These are phyloP conservation scores for Speoplatyrhinus poulsoni DNA, from an alignment of 2,113 vertebrate genomes.

Conservation along the genomic window DNA sequence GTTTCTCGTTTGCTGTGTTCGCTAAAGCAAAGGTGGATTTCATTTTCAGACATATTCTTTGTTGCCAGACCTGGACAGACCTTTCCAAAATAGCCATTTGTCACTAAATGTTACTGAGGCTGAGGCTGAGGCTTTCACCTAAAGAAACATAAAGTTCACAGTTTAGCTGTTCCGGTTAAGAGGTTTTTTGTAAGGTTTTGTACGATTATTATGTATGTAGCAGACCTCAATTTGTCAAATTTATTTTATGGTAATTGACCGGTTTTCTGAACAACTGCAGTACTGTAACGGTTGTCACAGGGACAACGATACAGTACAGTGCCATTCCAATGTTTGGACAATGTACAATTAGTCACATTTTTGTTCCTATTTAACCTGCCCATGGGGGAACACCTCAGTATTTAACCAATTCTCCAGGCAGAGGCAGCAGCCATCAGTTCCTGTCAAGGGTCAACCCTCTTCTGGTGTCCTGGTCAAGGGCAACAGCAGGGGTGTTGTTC, in stretches of 20 bases:
- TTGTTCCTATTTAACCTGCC: no score
- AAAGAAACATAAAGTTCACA: constrained; percentile 44
- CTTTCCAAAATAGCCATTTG: constrained; percentile 26
- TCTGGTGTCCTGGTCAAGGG: no score
- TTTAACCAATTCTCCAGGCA: neutral
- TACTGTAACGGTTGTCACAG: no score
- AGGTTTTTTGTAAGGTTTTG: no score
- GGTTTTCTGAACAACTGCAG: neutral
- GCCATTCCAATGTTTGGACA: neutral
- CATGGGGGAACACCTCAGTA: no score
- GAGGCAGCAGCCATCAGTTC: neutral
- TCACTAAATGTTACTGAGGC: constrained; percentile 49
- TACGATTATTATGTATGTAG: no score
- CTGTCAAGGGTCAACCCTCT: no score
- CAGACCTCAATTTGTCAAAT: neutral
- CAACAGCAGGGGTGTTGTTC: no score
- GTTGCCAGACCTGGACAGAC: constrained; percentile 33
- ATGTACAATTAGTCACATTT: neutral
- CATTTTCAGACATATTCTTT: neutral
- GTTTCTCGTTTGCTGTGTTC: constrained; percentile 27
- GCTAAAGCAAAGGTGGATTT: constrained; percentile 54
- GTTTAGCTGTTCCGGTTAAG: constrained; percentile 19
- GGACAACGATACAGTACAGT: no score
- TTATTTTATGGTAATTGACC: constrained; percentile 18
- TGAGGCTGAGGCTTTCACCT: constrained; percentile 16